Evolutionary conservation across 2,113 vertebrate genomes (phyloP).

Genomic region (Callocephalon fimbriatum): DNA sequence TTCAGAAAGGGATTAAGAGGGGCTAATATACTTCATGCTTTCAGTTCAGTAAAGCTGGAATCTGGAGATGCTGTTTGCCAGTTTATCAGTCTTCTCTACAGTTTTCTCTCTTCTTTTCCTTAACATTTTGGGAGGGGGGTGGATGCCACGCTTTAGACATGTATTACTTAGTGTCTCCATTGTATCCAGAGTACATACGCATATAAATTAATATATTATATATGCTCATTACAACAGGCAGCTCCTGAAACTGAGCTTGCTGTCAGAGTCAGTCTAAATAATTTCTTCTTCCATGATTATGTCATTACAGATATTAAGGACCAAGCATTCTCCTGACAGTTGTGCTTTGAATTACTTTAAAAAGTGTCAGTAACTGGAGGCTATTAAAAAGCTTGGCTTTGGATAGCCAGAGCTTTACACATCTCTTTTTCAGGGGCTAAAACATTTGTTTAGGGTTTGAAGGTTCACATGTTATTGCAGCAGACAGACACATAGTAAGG

Average conservation of each 20-base stretch:
- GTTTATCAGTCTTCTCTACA: neutral
- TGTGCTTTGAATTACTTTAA: neutral
- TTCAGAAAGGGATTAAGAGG: neutral
- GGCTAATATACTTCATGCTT: neutral
- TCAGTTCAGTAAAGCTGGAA: neutral
- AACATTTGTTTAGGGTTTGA: neutral
- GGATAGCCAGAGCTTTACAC: neutral
- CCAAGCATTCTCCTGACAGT: neutral
- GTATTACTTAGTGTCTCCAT: neutral
- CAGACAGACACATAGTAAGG: neutral
- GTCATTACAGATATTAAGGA: neutral
- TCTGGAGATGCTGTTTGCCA: neutral
- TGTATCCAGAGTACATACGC: neutral
- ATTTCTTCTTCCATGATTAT: neutral
- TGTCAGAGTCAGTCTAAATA: neutral
- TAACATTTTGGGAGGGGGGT: neutral
- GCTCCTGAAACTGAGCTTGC: neutral
- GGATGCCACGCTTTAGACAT: neutral
- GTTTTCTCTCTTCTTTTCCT: neutral
- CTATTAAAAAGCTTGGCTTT: neutral
- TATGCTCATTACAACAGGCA: neutral
- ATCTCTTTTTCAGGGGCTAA: neutral
- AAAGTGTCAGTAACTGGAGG: neutral
- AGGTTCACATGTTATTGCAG: neutral
- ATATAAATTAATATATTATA: neutral